phyloP scores from a whole-genome alignment of 2,888 invertebrate species.

The Cephus sareptanus region DNA sequence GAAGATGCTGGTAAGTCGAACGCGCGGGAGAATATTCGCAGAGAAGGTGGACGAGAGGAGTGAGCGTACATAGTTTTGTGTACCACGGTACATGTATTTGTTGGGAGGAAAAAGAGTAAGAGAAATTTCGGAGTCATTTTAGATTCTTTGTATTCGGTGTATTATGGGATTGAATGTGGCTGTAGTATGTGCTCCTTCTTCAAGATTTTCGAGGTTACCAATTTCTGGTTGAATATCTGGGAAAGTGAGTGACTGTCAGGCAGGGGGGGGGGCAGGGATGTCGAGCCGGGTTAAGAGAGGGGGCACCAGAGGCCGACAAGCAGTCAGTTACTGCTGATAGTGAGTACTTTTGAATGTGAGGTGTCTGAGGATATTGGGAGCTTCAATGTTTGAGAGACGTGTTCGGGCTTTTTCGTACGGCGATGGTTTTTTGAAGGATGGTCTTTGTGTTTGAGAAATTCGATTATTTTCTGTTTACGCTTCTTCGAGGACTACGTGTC shows the following conservation, averaged over 20 bases:
- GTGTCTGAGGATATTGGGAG: neutral
- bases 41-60: constrained; percentile 9
- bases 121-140: neutral
- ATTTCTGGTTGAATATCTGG: neutral
- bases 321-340: neutral
- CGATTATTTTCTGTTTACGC: neutral
- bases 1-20: constrained; percentile 59
- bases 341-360: neutral
- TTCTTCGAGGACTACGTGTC: neutral
- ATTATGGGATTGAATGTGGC: neutral
- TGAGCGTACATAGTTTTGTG: neutral
- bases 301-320: neutral
- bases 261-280: neutral
- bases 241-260: neutral
- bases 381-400: neutral
- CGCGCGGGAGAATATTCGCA: constrained; percentile 44
- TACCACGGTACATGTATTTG: neutral
- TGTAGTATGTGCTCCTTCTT: neutral
- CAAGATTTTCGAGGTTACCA: constrained; percentile 1
- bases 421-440: neutral
- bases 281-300: neutral
- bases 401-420: neutral
- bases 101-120: neutral
- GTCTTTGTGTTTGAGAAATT: neutral
- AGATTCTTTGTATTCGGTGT: neutral